Conservation (phyloP, 2,113 vertebrate species). For the Carassius gibelio region DNA sequence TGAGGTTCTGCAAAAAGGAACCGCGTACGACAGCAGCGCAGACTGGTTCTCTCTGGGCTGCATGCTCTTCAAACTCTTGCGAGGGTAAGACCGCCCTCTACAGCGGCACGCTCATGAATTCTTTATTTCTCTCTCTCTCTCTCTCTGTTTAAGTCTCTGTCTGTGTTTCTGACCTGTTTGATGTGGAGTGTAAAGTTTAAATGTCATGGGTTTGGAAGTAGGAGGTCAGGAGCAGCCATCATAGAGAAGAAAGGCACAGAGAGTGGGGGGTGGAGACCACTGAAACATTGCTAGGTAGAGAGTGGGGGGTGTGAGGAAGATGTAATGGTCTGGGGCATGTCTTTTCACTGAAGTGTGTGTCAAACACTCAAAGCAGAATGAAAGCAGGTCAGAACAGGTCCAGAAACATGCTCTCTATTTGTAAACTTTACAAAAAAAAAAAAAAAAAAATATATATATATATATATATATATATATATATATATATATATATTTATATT, state of each 20-base stretch:
- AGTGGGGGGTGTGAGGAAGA: not conserved
- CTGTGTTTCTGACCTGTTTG: constrained; percentile 61
- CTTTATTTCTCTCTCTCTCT: not conserved
- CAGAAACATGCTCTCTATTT: not conserved
- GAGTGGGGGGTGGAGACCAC: constrained; percentile 35
- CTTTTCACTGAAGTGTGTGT: constrained; percentile 63
- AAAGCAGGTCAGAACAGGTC: not conserved
- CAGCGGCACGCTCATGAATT: constrained; percentile 31
- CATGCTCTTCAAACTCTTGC: constrained; percentile 97
- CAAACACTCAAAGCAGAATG: constrained; percentile 61
- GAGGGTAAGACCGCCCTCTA: constrained; percentile 82
- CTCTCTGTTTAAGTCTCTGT: constrained; percentile 23
- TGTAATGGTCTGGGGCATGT: constrained; percentile 36
- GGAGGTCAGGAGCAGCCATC: constrained; percentile 63
- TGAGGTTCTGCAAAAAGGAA: constrained; percentile 97
- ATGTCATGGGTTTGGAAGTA: constrained; percentile 70
- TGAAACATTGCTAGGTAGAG: constrained; percentile 42
- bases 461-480: no score
- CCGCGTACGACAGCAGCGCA: constrained; percentile 94
- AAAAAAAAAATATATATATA: no score
- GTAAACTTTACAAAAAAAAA: not conserved
- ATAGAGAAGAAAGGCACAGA: constrained; percentile 44
- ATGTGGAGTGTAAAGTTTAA: constrained; percentile 72
- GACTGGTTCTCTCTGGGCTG: constrained; percentile 99
- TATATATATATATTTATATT: not conserved